Base-by-base conservation (phyloP, 2,113 vertebrate genomes). In the Sakesphorus luctuosus region DNA sequence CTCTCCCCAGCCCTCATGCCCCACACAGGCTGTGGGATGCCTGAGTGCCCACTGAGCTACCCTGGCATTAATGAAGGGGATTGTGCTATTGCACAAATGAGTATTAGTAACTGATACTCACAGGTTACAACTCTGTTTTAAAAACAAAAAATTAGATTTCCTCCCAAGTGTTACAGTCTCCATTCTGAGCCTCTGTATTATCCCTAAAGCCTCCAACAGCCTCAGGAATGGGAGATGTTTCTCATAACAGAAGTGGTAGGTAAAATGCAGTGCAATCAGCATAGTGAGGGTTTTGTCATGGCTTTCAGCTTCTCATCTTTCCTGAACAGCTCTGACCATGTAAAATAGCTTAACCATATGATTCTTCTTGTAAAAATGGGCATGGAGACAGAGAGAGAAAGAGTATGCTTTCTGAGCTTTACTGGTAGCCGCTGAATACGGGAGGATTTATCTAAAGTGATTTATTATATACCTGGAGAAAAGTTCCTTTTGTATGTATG, bases 41-140 rank as follows among this genome's bases (percentile, higher is more conserved):
- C 8, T 11, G 14, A 2, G 1, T 61, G 53, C 65, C 14, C 0
- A 0, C 35, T 25, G 56, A 36, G n/a, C 5, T 2, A 29, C 16
- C 46, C 23, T 3, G 6, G 24, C 3, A 1, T 35, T 69, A 33
- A 23, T 0, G 0, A 26, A 36, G 21, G 18, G 21, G 1, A 36
- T 78, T 47, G 40, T 47, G 5, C 17, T 40, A 6, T 44, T 75
- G 76, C 31, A 44, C 7, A 38, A 58, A 26, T 7, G 16, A 63
- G 29, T 25, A 36, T 9, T 76, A 44, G 20, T 23, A 46, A 68
- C 44, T 40, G 33, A 17, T 71, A 75, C 24, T 33, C 36, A 43
- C 26, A 18, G 18, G 25, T 36, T 86, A 61, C 17, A 35, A 11
- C 43, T 49, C n/a, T 40, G 43, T 53, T 63, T 62, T 50, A 50